Percentiles rank a stretch among this genome's conserved stretches.
These are phyloP conservation scores for Oenanthe melanoleuca DNA, from an alignment of 2,113 vertebrate species.

Conservation along the genomic window DNA sequence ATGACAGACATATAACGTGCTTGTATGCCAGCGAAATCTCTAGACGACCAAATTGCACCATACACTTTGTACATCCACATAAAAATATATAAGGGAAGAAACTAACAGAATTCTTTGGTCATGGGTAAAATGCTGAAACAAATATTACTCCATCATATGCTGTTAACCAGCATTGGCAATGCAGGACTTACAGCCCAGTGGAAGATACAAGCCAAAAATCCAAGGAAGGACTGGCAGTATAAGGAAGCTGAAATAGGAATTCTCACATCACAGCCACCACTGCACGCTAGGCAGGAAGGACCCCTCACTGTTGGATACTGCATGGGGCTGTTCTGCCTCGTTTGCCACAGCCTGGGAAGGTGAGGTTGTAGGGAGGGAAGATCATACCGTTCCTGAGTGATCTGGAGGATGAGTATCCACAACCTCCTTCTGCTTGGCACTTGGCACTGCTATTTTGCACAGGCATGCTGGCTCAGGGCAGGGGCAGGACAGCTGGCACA, in stretches of 20 bases:
- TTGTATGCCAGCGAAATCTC: neutral
- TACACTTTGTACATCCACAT: neutral
- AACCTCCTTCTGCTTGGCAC: neutral
- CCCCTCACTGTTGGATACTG: neutral
- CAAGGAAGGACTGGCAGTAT: neutral
- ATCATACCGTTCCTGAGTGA: fast-evolving
- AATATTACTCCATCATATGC: neutral
- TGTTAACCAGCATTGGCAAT: neutral
- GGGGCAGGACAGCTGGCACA: neutral
- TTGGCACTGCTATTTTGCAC: fast-evolving
- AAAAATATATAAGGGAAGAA: neutral
- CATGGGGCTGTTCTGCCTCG: fast-evolving
- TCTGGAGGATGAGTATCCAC: neutral
- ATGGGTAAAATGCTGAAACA: neutral
- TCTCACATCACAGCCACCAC: neutral
- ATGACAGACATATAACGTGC: neutral
- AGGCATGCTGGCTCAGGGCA: neutral
- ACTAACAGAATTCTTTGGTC: neutral
- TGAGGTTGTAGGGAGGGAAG: fast-evolving
- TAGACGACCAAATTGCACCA: neutral
- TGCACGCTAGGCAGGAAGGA: neutral
- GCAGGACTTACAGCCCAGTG: neutral
- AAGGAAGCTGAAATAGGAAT: neutral
- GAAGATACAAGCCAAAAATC: neutral
- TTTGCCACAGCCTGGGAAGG: neutral